Evolutionary conservation across 2,113 vertebrate genomes (phyloP).

Genomic region (Anser brachyrhynchus): DNA sequence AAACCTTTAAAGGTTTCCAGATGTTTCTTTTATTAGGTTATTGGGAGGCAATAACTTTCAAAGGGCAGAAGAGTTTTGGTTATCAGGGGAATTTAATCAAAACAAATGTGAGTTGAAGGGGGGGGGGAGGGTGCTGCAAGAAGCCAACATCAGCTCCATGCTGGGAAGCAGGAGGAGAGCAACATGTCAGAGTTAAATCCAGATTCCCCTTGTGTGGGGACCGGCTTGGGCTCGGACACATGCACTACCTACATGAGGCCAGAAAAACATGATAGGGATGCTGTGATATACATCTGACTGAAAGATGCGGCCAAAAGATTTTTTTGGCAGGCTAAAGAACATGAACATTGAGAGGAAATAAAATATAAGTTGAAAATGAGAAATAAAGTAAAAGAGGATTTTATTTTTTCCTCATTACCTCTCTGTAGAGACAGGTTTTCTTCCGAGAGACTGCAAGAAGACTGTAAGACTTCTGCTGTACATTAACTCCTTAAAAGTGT

Average conservation of each 20-base stretch:
- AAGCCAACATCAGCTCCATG: background rate
- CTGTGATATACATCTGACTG: background rate
- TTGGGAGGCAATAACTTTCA: background rate
- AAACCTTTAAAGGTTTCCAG: conserved; percentile 8
- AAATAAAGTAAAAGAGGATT: background rate
- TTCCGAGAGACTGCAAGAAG: background rate
- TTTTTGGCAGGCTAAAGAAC: background rate
- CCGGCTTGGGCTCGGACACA: accelerated
- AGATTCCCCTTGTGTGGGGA: background rate
- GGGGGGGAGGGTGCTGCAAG: background rate
- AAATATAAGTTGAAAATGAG: background rate
- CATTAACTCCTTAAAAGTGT: background rate
- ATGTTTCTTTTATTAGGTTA: background rate
- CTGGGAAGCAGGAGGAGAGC: background rate
- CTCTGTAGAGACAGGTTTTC: background rate
- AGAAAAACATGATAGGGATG: background rate
- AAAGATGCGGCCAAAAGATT: background rate
- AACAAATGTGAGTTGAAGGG: background rate
- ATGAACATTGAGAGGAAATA: background rate
- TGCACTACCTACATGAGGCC: background rate
- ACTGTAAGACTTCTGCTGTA: background rate
- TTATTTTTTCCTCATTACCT: background rate
- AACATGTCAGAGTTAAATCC: background rate
- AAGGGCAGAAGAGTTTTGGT: background rate
- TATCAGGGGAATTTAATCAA: background rate